Base-by-base conservation (phyloP, 2,113 vertebrate genomes). In the Pyrgilauda ruficollis region DNA sequence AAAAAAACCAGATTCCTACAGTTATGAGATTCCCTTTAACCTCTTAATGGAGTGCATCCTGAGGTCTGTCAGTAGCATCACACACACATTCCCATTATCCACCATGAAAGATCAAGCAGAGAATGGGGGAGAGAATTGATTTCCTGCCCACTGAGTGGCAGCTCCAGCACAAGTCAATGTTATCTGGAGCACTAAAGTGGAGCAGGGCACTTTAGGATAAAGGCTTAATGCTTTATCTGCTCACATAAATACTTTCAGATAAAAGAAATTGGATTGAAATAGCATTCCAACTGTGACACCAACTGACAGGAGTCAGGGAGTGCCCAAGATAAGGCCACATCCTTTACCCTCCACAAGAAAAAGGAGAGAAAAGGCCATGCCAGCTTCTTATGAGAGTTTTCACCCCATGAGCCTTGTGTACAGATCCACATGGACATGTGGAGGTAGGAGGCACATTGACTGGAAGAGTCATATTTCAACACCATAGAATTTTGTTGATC, bases 61-160 rank as follows among this genome's bases (percentile, higher is more conserved):
- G 82, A 79, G 27, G 30, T 84, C 96, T 97, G 96, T 96, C 96
- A 97, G 50, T 93, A 95, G 43, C 62, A 79, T 97, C 93, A 90
- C 67, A 76, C 81, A 86, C 95, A 96, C 95, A 37, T 93, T 37
- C 66, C 55, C 69, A 72, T 78, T 95, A 94, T 79, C 82, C 84
- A 84, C 64, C 33, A 11, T 0, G 5, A 82, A 85, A 96, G 89
- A 77, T 75, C 81, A 91, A 81, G 80, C 9, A 3, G 41, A 64
- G 53, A 86, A 85, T 1, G 8, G 18, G 37, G 47, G 43, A 81
- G 52, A 90, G 33, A 70, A 83, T 33, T 76, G 75, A 78, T 95
- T 93, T 97, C 80, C 89, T 92, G 74, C 69, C 58, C 6, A 1
- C 5, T 0, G 74, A 94, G 87, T 35, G 44, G 61, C 84, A 87